phyloP scores from a whole-genome alignment of 2,113 vertebrate species.

The Raja brachyura region DNA sequence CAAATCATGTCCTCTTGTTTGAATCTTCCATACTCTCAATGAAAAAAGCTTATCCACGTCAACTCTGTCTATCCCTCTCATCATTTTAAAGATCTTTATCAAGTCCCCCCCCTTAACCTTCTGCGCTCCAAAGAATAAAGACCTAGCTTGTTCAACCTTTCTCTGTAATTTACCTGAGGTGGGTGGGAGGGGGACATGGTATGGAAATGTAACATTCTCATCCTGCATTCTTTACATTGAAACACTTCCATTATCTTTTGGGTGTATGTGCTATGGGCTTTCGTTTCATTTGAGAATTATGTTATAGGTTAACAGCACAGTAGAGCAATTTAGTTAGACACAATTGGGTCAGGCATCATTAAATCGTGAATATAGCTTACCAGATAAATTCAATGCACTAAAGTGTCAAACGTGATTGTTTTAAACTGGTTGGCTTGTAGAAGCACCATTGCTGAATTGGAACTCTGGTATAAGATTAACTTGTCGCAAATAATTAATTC shows the following conservation, averaged over 20 bases:
- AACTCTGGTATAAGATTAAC: neutral
- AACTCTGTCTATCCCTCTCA: no score
- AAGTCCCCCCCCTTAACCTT: no score
- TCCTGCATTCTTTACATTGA: neutral
- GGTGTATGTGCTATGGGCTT: neutral
- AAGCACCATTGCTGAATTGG: neutral
- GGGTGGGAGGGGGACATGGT: neutral
- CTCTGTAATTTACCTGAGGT: neutral
- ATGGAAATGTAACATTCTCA: neutral
- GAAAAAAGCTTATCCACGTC: no score
- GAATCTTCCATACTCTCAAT: no score
- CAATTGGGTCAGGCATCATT: neutral
- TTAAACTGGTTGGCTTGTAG: neutral
- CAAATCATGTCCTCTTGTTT: no score
- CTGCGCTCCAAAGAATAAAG: no score
- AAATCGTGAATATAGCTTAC: neutral
- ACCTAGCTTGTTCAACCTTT: no score
- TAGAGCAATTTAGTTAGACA: neutral
- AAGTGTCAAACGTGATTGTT: neutral
- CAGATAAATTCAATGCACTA: neutral
- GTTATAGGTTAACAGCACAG: neutral
- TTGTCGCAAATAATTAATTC: neutral
- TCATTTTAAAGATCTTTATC: no score
- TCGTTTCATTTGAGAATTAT: neutral
- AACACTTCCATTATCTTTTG: neutral